phyloP scores from a whole-genome alignment of 2,888 invertebrate genomes.

The Patella caerulea region DNA sequence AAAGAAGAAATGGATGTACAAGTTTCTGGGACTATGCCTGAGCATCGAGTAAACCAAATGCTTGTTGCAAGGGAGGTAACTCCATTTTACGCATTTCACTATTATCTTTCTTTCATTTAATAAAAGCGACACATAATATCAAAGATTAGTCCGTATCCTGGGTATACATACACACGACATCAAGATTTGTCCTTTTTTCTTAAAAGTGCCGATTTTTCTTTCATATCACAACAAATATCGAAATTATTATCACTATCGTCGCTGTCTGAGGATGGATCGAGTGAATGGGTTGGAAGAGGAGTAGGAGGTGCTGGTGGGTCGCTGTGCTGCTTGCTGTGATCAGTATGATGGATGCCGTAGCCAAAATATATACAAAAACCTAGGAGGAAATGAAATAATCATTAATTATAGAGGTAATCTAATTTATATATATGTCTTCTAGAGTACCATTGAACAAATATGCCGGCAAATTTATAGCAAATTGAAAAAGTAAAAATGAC shows the following conservation, averaged over 20 bases:
- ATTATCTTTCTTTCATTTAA: not conserved
- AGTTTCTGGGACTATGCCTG: too few species aligned
- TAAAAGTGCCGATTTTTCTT: too few species aligned
- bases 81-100: not conserved
- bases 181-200: too few species aligned
- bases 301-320: not conserved
- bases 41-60: too few species aligned
- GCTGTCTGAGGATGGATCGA: not conserved
- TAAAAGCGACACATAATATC: too few species aligned
- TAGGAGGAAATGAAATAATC: slow-evolving; percentile 27
- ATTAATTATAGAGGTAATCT: not conserved
- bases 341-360: slow-evolving; percentile 58
- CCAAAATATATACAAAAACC: slow-evolving; percentile 65
- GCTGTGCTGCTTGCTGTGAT: slow-evolving; percentile 48
- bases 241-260: not conserved
- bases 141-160: too few species aligned
- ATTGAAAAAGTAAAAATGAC: not conserved
- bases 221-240: not conserved
- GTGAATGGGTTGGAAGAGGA: not conserved
- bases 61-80: too few species aligned
- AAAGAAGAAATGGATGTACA: too few species aligned
- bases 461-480: not conserved
- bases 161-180: too few species aligned
- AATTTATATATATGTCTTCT: not conserved
- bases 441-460: not conserved